These are phyloP conservation scores for Folsomia manolachei DNA, from an alignment of 2,888 invertebrate genomes.

Conservation along the genomic window DNA sequence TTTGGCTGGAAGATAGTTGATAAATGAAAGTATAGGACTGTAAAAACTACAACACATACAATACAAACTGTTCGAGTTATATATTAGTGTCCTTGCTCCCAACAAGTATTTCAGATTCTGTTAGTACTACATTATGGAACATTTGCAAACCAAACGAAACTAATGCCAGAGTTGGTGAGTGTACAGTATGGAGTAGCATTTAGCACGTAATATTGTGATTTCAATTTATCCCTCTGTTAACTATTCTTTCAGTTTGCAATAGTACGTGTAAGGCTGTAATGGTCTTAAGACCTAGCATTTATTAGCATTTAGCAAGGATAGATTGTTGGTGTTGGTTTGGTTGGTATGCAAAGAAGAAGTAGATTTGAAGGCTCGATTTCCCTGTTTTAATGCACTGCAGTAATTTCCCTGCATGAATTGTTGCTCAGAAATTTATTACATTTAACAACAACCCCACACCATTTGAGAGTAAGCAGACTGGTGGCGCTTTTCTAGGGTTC, in stretches of 20 bases:
- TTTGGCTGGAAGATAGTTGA: not conserved
- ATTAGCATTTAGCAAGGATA: not conserved
- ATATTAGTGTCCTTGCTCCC: not conserved
- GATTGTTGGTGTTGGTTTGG: not conserved
- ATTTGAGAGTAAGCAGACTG: not conserved
- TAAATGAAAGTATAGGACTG: not conserved
- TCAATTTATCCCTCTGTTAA: constrained; percentile 10
- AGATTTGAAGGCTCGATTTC: not conserved
- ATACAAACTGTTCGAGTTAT: too few relatives aligned
- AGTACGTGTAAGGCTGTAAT: not conserved
- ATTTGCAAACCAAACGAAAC: not conserved
- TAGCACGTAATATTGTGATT: constrained; percentile 41
- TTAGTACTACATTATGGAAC: too few relatives aligned
- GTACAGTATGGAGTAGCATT: constrained; percentile 11
- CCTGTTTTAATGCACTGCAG: constrained; percentile 7
- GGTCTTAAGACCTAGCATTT: not conserved
- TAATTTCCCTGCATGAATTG: constrained; percentile 7
- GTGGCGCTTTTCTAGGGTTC: not conserved
- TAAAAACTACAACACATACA: too few relatives aligned
- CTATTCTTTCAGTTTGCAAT: not conserved
- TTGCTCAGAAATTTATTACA: constrained; percentile 4
- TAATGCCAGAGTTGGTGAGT: not conserved
- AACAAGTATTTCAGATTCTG: not conserved
- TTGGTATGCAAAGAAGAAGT: not conserved
- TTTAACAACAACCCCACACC: not conserved